Conservation (phyloP, 2,113 vertebrate genomes). For the Agapornis roseicollis region DNA sequence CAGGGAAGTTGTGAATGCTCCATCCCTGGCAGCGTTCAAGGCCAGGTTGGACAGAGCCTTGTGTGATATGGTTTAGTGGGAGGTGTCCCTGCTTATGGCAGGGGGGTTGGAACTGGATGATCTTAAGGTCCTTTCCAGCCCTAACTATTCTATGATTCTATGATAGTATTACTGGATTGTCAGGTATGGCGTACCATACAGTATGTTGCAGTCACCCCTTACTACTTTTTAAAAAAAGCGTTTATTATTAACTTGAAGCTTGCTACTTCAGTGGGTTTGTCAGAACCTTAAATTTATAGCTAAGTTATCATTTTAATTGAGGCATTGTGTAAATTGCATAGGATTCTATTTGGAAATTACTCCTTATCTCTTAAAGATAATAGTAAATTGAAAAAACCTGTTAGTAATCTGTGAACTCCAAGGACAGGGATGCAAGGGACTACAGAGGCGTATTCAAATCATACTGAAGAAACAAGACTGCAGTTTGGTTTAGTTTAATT, state of each 20-base stretch:
- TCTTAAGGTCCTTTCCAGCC: too few relatives aligned
- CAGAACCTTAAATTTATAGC: constrained; percentile 38
- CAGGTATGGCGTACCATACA: background rate
- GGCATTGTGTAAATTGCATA: background rate
- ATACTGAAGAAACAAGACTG: background rate
- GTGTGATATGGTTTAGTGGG: too few relatives aligned
- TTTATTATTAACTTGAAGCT: constrained; percentile 44
- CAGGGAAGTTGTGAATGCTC: too few relatives aligned
- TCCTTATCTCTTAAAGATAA: background rate
- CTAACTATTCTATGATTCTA: too few relatives aligned
- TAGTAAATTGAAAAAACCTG: background rate
- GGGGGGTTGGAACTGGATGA: too few relatives aligned
- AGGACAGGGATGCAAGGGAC: background rate
- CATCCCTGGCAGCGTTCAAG: too few relatives aligned
- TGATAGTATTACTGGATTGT: background rate
- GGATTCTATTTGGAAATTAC: background rate
- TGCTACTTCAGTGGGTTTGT: constrained; percentile 1
- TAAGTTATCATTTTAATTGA: constrained; percentile 61
- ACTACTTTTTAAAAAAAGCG: constrained; percentile 10
- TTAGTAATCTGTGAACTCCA: background rate
- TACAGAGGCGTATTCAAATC: background rate
- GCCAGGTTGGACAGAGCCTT: too few relatives aligned
- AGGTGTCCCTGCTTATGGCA: too few relatives aligned
- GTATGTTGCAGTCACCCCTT: constrained; percentile 34
- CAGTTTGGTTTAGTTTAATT: background rate